Evolutionary conservation across 2,797 vertebrate genomes (phyloP).

Genomic region (Falco naumanni): DNA sequence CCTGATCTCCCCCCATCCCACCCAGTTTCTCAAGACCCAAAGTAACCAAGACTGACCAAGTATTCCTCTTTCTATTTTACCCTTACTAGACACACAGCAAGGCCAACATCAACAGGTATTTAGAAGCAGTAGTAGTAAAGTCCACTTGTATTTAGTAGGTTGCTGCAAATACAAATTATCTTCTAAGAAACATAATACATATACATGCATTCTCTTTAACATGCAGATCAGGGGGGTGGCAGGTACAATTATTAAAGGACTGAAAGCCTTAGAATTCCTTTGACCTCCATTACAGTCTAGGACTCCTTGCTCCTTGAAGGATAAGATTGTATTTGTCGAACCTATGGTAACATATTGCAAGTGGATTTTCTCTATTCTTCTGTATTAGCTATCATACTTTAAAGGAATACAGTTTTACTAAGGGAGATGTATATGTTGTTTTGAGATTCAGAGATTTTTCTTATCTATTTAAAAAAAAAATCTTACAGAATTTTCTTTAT

Average conservation of each 20-base stretch:
- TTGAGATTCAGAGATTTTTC: not conserved
- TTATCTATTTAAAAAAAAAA: not conserved
- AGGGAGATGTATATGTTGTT: not conserved
- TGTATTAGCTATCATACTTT: not conserved
- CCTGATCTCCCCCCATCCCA: accelerated
- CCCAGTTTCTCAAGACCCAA: not conserved
- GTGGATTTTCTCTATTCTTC: conserved; percentile 3
- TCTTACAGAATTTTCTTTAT: conserved; percentile 49
- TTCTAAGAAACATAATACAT: not conserved
- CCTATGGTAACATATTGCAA: not conserved
- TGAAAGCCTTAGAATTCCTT: conserved; percentile 26
- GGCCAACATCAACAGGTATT: conserved; percentile 69
- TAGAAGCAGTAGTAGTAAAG: not conserved
- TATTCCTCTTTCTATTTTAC: not conserved
- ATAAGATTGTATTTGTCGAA: conserved; percentile 2
- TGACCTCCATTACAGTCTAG: conserved; percentile 41
- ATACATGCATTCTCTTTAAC: conserved; percentile 33
- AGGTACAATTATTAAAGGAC: conserved; percentile 34
- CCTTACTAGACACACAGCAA: not conserved
- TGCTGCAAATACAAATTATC: conserved; percentile 9
- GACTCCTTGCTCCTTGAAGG: conserved; percentile 22
- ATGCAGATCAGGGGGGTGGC: not conserved
- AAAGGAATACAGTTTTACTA: not conserved
- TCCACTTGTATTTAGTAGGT: not conserved
- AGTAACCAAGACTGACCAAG: not conserved